Evolutionary conservation across 2,113 vertebrate species (phyloP), one percentile per base, ranked within the genome.

Genomic region (Passer domesticus): DNA sequence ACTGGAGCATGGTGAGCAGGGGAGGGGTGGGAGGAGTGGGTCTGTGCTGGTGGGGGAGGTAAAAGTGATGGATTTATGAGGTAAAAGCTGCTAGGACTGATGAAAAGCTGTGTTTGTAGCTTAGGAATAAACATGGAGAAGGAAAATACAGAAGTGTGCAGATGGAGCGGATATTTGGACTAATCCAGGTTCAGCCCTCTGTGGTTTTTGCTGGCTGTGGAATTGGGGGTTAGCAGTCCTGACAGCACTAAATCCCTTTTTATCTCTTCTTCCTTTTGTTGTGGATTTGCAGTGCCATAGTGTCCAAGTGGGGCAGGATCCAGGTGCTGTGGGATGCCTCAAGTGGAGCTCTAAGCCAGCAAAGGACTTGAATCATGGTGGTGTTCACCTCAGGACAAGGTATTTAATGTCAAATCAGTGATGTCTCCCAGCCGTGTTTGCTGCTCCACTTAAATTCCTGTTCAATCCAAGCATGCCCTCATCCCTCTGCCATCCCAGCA

Each of bases 301-400:
- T 46, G 85, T 25, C 55, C 3, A 20, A 62, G 76, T 0, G 35
- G 68, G 88, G 35, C 41, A 17, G 46, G 52, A 70, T 59, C 41
- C 47, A 31, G 67, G 68, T 0, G 0, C 63, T 10, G 46, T 1
- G 1, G 31, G 50, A 22, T 15, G 39, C 9, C 0, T 1, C 6
- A 66, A 74, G 50, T 3, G 24, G 47, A 83, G 64, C 72, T 37
- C 59, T 24, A 13, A 70, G 35, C 50, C 53, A 39, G 14, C 2
- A 8, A 24, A 64, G 70, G 23, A 4, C 59, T 82, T 13, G 52
- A 25, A 5, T n/a, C 0, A 0, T 30, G 62, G 43, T n/a, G 0
- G 0, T 49, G 82, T 58, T 39, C 16, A 0, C 44, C 74, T 55
- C 35, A 3, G 63, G 46, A 63, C 49, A 27, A 94, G 83, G 95